Base-by-base conservation (phyloP, 2,113 vertebrate species). In the Dicentrarchus labrax region DNA sequence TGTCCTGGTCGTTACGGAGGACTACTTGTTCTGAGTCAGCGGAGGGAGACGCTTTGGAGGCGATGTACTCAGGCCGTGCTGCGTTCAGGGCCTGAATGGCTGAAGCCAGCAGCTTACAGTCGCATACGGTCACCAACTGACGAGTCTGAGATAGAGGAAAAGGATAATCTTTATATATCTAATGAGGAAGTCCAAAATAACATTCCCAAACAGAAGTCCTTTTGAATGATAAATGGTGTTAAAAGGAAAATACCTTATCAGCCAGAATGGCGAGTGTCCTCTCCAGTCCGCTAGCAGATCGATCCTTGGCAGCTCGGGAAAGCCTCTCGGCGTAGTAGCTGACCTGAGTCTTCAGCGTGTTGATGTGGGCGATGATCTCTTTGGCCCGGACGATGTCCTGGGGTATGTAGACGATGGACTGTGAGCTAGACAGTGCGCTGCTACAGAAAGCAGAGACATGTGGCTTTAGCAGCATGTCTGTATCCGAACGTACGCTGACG, bases 321-420 rank as follows among this genome's bases (percentile, higher is more conserved):
- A 99, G 97, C 47, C 98, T 95, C 90, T 99, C 98, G 1, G 98
- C 96, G 9, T 99, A 99, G 95, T 99, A 99, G 94, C 97, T 97
- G 92, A 99, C 98, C 96, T 99, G 98, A 0, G 98, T 99, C 95
- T 98, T 99, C 90, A 99, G 94, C 1, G 98, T 99, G 93, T 98
- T 99, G 94, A 99, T 97, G 87, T 99, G 98, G 69, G 97, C 96
- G 48, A 99, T 98, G 78, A 99, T 98, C 94, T 99, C 98, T 96
- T 99, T 99, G 91, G 98, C 98, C 79, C 96, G 95, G 83, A 97
- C 66, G 1, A 99, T 95, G 76, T 99, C 98, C 94, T 99, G 97
- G 1, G 98, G 97, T 83, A 97, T 96, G 94, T 97, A 99, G 93
- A 98, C 95, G 80, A 99, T 97, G 86, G 98, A 99, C 95, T 98